Base-by-base conservation (phyloP, 1,140 invertebrate species). In the Steinernema feltiae region DNA sequence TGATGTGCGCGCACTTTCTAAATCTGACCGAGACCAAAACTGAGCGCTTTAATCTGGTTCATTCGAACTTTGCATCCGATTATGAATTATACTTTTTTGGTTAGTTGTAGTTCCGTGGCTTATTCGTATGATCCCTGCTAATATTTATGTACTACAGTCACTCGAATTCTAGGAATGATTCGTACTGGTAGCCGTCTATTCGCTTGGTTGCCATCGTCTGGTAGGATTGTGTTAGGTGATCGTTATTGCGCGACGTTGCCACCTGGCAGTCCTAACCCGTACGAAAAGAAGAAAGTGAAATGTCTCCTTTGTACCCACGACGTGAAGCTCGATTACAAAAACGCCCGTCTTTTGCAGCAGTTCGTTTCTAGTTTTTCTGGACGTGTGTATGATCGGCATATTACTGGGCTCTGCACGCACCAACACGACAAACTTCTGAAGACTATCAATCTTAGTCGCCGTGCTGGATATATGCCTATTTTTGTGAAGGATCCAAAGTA, bases 341-440 rank as follows among this genome's bases (percentile, higher is more conserved):
- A 98, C 88, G 90, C 92, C 0, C 90, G 92, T 73, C 86, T 98
- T 2, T 86, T 98, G 0, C 95, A 94, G 18, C 96, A 98, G 86
- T 98, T 98, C 88, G 92, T 97, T 84, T 97, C 94, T 53, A 91
- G 92, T 0, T 94, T 92, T 82, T 97, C 95, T 15, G 95, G 95
- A 12, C 89, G 90, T 80, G 90, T 96, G 74, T 98, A 97, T 87
- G 92, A 92, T 0, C 89, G 91, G 79, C 92, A 97, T 82, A 93
- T 98, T 72, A 98, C 95, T 32, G 93, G 89, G 21, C 80, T 85
- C 30, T 85, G 84, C 77, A 77, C 80, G 15, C 76, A 80, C 24
- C 84, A 85, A 72, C 80, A 85, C n/a, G 72, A 85, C 48, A 78
- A 78, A 29, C 72, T 88, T 1, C 69, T 86, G 63, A 73, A 74